phyloP scores from a whole-genome alignment of 2,888 invertebrate species.

The Malacosoma neustria region DNA sequence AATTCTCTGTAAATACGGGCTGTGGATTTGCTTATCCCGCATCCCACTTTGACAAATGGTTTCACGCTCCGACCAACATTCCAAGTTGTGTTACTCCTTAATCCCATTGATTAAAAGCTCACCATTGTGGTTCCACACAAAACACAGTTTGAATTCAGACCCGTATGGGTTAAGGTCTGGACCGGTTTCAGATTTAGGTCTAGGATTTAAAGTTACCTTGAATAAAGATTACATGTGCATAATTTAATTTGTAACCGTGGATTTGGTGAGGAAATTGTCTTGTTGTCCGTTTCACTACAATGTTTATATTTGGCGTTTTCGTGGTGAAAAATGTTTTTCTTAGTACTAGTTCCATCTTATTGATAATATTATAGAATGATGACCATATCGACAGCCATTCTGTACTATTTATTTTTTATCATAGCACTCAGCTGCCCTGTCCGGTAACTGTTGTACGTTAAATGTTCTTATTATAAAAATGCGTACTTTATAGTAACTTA shows the following conservation, averaged over 20 bases:
- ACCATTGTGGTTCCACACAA: constrained; percentile 12
- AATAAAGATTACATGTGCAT: background rate
- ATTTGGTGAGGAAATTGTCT: too few relatives aligned
- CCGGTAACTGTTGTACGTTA: too few relatives aligned
- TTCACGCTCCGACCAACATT: constrained; percentile 19
- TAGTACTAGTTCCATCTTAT: too few relatives aligned
- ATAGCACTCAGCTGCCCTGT: too few relatives aligned
- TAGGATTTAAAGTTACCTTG: background rate
- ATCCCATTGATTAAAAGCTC: constrained; percentile 27
- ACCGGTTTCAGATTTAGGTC: background rate
- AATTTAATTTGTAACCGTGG: background rate
- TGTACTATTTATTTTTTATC: too few relatives aligned
- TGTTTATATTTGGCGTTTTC: too few relatives aligned
- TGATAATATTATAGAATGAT: too few relatives aligned
- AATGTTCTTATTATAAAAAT: too few relatives aligned
- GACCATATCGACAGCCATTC: too few relatives aligned
- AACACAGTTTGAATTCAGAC: constrained; percentile 11
- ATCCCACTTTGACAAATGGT: constrained; percentile 28
- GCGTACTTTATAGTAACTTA: too few relatives aligned
- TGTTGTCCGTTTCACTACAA: too few relatives aligned
- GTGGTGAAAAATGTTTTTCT: too few relatives aligned
- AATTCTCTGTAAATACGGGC: constrained; percentile 36
- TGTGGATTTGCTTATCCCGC: constrained; percentile 30
- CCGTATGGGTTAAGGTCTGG: background rate
- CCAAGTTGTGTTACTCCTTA: constrained; percentile 23